Base-by-base conservation (phyloP, 2,797 vertebrate genomes). In the Sciaenops ocellatus region DNA sequence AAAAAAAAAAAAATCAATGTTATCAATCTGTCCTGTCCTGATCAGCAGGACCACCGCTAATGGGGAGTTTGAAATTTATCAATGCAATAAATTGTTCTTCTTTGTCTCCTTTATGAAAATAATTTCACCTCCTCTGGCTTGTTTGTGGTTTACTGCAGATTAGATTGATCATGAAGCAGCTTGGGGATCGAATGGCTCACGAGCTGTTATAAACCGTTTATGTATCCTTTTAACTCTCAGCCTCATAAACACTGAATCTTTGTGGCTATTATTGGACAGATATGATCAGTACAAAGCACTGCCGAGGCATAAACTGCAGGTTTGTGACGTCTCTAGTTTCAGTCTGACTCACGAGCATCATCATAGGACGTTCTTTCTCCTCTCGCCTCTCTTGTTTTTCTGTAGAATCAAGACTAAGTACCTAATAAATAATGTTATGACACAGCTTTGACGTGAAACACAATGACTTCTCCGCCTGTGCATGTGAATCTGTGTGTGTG, bases 21-120 rank as follows among this genome's bases (percentile, higher is more conserved):
- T 88, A 92, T 92, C 90, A 91, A 88, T 93, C 87, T 88, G 85
- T 71, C 73, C 62, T 68, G 66, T 64, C 77, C n/a, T n/a, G 61
- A 87, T 89, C 78, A 78, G 64, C 66, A 71, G 63, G 73, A 75
- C 65, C 80, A 17, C 59, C 5, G 11, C 52, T 73, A 83, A 85
- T 73, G 75, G 44, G 48, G 48, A 80, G 62, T 24, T 34, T 48
- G 51, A 85, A 68, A 77, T 82, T 20, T 68, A 86, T 82, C 69
- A 85, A 51, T 75, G 82, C 62, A 67, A 75, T 82, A 80, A 90
- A 85, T 22, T 42, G 9, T 41, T 55, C 42, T 28, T 54, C 22
- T 42, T 61, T 67, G 44, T 50, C 46, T 63, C 26, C 72, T 79
- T 50, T 20, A 48, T 26, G 30, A 61, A 59, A 64, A 55, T 17